Evolutionary conservation across 1,140 invertebrate species (phyloP).

Genomic region (Micrasema longulum): DNA sequence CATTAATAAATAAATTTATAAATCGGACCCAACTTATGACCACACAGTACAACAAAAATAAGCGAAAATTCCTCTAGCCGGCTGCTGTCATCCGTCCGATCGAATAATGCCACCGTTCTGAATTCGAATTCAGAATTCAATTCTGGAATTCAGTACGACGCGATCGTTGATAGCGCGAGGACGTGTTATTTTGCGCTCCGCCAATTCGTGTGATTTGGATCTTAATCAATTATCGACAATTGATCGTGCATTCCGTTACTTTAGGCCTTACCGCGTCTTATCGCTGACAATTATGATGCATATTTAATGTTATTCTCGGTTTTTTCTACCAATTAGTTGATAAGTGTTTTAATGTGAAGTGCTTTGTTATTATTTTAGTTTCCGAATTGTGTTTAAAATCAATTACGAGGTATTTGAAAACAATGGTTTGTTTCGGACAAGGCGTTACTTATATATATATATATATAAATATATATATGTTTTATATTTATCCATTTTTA

Average conservation of each 20-base stretch:
- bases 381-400: neutral
- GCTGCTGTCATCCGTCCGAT: conserved; percentile 7
- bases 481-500: too few relatives aligned
- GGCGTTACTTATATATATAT: too few relatives aligned
- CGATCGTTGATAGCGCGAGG: conserved; percentile 1
- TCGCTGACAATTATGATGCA: neutral
- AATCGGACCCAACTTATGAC: too few relatives aligned
- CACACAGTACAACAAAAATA: too few relatives aligned
- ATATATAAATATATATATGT: too few relatives aligned
- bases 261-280: conserved; percentile 3
- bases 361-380: neutral
- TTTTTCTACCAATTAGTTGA: neutral
- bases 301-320: neutral
- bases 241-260: neutral
- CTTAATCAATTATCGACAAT: conserved; percentile 1
- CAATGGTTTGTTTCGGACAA: conserved; percentile 13
- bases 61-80: neutral
- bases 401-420: neutral
- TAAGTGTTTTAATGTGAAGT: conserved; percentile 1
- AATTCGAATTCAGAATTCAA: too few relatives aligned
- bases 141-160: conserved; percentile 10
- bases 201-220: neutral
- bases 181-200: conserved; percentile 13
- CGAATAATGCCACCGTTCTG: conserved; percentile 20
- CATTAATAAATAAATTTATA: too few relatives aligned